Percentiles rank a stretch among this genome's conserved stretches.
Conservation (phyloP, 2,797 vertebrate genomes). For the Limnodromus scolopaceus region DNA sequence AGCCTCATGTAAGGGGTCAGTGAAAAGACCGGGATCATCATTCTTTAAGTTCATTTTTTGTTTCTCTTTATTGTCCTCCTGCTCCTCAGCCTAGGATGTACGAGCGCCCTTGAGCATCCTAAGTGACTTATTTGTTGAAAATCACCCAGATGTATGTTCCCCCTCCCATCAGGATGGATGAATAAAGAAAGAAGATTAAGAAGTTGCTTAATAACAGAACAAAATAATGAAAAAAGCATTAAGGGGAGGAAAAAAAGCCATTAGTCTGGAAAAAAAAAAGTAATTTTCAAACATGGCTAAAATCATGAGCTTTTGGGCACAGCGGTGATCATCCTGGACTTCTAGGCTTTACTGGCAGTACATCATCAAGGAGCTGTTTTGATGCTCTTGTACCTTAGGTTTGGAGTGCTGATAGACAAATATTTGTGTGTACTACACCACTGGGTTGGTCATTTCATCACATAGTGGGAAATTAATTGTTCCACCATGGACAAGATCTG, state of each 20-base stretch:
- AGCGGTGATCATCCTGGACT: conserved; percentile 22
- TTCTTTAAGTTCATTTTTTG: accelerated
- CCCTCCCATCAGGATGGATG: neutral
- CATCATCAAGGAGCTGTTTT: neutral
- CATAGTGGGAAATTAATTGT: conserved; percentile 68
- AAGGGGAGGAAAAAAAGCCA: neutral
- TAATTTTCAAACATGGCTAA: conserved; percentile 13
- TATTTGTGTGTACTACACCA: conserved; percentile 25
- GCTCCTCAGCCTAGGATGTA: neutral
- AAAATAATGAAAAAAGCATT: neutral
- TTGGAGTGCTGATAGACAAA: conserved; percentile 46
- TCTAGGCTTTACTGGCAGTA: neutral
- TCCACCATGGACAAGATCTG: conserved; percentile 24
- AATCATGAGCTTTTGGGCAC: conserved; percentile 39
- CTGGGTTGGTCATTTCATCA: conserved; percentile 37
- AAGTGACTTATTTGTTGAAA: neutral
- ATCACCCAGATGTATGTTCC: neutral
- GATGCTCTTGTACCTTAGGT: conserved; percentile 27
- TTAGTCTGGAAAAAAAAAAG: neutral
- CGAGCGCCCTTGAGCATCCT: neutral
- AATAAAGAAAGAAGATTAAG: neutral
- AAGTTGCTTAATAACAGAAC: neutral
- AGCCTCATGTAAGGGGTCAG: neutral
- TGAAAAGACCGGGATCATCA: neutral
- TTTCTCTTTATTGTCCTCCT: neutral